These are phyloP conservation scores for Leucophenga maculata DNA, from an alignment of 2,888 invertebrate genomes.

Conservation along the genomic window DNA sequence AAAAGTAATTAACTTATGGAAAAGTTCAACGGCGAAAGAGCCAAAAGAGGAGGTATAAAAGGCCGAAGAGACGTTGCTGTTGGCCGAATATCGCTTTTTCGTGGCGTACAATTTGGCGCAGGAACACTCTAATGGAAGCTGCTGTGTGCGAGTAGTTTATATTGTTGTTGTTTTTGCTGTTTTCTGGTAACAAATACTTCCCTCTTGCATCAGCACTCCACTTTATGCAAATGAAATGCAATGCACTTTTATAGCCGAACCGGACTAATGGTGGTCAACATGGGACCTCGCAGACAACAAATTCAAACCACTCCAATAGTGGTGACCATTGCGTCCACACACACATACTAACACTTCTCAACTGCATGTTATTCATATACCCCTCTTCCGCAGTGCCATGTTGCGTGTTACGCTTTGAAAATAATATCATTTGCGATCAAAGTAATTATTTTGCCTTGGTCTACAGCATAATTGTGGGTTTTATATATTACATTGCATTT, in stretches of 20 bases:
- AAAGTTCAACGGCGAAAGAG: conserved; percentile 22
- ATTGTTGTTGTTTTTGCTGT: neutral
- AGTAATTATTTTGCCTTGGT: conserved; percentile 66
- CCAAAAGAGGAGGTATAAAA: neutral
- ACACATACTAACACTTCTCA: conserved; percentile 53
- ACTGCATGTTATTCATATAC: conserved; percentile 51
- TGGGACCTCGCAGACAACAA: neutral
- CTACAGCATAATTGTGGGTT: conserved; percentile 63
- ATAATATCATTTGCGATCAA: conserved; percentile 66
- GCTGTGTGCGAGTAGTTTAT: neutral
- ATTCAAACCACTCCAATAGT: no score
- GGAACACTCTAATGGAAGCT: neutral
- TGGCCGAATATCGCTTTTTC: conserved; percentile 7
- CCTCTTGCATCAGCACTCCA: neutral
- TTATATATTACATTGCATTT: conserved; percentile 1
- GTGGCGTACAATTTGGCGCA: conserved; percentile 14
- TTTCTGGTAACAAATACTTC: neutral
- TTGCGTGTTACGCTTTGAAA: conserved; percentile 44
- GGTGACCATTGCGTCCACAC: no score
- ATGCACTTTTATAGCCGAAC: conserved; percentile 50
- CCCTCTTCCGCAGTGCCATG: conserved; percentile 30
- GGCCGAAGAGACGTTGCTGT: conserved; percentile 21
- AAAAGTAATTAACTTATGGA: conserved; percentile 63
- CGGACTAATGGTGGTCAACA: no score
- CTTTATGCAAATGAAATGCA: conserved; percentile 62